These are phyloP conservation scores for Telmatochromis bifrenatus DNA, from an alignment of 2,113 vertebrate species.

Conservation along the genomic window DNA sequence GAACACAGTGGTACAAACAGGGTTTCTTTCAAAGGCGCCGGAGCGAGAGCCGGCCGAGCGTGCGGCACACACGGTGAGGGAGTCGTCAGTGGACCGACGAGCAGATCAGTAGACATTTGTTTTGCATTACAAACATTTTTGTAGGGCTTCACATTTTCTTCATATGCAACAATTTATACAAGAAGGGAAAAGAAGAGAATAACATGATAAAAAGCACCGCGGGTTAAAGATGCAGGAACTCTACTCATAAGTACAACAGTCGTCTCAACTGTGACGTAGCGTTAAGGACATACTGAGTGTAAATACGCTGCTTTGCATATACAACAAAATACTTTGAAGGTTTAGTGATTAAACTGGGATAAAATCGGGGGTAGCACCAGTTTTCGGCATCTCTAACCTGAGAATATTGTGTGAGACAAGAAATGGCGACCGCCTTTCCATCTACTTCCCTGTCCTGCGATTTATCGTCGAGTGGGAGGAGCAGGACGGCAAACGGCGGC, in stretches of 20 bases:
- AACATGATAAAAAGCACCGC: constrained; percentile 66
- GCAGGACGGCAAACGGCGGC: constrained; percentile 9
- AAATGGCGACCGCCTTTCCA: constrained; percentile 51
- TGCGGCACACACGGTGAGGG: constrained; percentile 17
- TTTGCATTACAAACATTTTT: constrained; percentile 62
- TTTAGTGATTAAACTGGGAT: constrained; percentile 56
- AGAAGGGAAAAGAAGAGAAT: constrained; percentile 40
- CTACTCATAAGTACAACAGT: constrained; percentile 53
- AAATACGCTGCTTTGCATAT: constrained; percentile 63
- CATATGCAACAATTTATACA: constrained; percentile 64
- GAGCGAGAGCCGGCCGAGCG: constrained; percentile 17
- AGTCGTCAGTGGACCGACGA: constrained; percentile 33
- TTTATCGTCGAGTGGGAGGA: background rate
- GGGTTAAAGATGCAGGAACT: constrained; percentile 60
- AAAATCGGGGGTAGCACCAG: constrained; percentile 70
- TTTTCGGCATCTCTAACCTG: constrained; percentile 75
- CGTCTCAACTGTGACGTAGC: constrained; percentile 50
- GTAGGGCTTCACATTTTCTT: constrained; percentile 78
- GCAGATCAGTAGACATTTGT: constrained; percentile 74
- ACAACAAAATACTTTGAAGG: constrained; percentile 66
- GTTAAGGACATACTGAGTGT: constrained; percentile 63
- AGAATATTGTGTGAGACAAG: constrained; percentile 70
- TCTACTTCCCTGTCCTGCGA: constrained; percentile 70
- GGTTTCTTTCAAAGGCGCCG: constrained; percentile 1
- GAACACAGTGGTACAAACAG: constrained; percentile 31